A percentile compares a stretch with the other conserved stretches of the same genome.
Evolutionary conservation across 2,888 invertebrate genomes (phyloP).

Genomic region (Hydrotaea diabolus): DNA sequence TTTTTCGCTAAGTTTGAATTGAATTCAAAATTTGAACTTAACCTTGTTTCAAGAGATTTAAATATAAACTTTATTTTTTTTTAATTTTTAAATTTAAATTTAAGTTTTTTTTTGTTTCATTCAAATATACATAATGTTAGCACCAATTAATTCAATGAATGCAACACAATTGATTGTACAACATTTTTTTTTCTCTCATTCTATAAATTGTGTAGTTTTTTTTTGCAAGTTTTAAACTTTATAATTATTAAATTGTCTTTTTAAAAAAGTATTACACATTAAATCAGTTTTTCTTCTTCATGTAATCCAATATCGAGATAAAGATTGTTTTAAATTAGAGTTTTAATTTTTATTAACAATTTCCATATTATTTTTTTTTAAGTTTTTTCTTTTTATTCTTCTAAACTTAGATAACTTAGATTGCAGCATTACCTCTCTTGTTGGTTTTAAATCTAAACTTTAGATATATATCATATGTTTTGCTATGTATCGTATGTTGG

Average conservation of each 20-base stretch:
- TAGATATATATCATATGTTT: neutral
- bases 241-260: conserved; percentile 33
- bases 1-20: conserved; percentile 58
- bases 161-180: conserved; percentile 68
- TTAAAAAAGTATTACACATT: conserved; percentile 29
- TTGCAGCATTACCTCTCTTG: conserved; percentile 36
- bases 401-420: conserved; percentile 55
- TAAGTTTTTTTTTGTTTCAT: conserved; percentile 53
- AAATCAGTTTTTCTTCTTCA: conserved; percentile 65
- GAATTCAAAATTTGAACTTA: conserved; percentile 63
- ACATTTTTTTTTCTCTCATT: conserved; percentile 37
- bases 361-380: conserved; percentile 2
- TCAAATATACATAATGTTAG: conserved; percentile 65
- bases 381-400: neutral
- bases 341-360: conserved; percentile 54
- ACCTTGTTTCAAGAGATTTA: conserved; percentile 23
- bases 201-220: conserved; percentile 4
- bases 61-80: neutral
- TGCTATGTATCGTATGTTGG: neutral
- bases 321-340: conserved; percentile 70
- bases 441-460: neutral
- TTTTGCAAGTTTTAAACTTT: conserved; percentile 35
- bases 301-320: conserved; percentile 71
- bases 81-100: conserved; percentile 24
- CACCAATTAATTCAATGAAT: conserved; percentile 79